Conservation (phyloP, 1,140 invertebrate species). For the Nebria ingens region DNA sequence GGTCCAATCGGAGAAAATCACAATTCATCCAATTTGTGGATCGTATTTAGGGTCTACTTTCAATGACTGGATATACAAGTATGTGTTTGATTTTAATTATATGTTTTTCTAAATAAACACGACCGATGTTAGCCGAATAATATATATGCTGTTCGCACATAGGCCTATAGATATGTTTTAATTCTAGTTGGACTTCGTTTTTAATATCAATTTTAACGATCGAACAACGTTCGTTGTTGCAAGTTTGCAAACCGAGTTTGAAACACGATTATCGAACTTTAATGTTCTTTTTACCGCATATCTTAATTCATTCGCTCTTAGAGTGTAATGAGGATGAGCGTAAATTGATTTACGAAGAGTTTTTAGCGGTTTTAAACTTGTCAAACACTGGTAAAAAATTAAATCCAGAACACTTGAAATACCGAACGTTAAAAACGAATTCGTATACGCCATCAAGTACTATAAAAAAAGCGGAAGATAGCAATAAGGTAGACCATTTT, state of each 20-base stretch:
- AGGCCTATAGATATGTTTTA: too few species aligned
- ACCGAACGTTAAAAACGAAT: not conserved
- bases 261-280: constrained; percentile 54
- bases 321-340: constrained; percentile 31
- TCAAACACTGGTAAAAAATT: constrained; percentile 12
- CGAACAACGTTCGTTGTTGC: constrained; percentile 43
- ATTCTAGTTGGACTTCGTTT: constrained; percentile 48
- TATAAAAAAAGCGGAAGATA: constrained; percentile 9
- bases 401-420: not conserved
- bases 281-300: constrained; percentile 60
- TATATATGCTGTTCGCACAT: too few species aligned
- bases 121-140: too few species aligned
- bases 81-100: constrained; percentile 27
- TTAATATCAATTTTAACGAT: constrained; percentile 45
- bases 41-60: constrained; percentile 52
- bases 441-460: constrained; percentile 13
- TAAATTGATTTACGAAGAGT: constrained; percentile 41
- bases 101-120: constrained; percentile 12
- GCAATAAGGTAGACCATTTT: constrained; percentile 17
- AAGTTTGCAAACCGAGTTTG: constrained; percentile 57
- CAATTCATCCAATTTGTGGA: constrained; percentile 49
- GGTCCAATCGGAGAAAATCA: constrained; percentile 15
- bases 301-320: constrained; percentile 50
- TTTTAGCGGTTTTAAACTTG: constrained; percentile 40
- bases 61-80: constrained; percentile 63